Conservation (phyloP, 2,888 invertebrate species). For the Xestia c-nigrum region DNA sequence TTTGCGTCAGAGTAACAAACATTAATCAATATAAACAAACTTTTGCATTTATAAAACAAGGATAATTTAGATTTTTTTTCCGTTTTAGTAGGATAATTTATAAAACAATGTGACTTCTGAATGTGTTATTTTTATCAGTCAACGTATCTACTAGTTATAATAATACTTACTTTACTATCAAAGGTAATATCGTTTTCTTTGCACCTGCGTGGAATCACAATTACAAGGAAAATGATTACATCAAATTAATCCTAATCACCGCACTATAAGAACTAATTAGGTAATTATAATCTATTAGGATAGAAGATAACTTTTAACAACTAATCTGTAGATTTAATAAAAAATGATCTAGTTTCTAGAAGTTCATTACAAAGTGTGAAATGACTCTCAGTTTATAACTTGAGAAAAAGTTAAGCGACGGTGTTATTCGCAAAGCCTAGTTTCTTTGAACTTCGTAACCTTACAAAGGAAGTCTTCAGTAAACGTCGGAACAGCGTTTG, state of each 20-base stretch:
- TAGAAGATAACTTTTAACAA: neutral
- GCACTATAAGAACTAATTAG: neutral
- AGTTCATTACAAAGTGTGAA: slow-evolving; percentile 38
- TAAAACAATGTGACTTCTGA: neutral
- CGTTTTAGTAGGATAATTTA: neutral
- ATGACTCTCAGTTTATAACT: slow-evolving; percentile 32
- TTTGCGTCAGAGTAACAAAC: too few relatives aligned
- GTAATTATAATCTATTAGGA: neutral
- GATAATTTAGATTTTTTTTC: too few relatives aligned
- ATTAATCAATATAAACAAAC: too few relatives aligned
- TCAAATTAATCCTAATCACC: slow-evolving; percentile 10
- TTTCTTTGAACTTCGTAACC: slow-evolving; percentile 34
- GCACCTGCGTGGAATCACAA: slow-evolving; percentile 4
- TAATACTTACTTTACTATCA: neutral
- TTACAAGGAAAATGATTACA: slow-evolving; percentile 12
- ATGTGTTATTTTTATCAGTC: neutral
- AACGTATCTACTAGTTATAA: neutral
- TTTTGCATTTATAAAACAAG: too few relatives aligned
- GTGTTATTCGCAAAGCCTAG: slow-evolving; percentile 37
- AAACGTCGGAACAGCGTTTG: slow-evolving; percentile 28
- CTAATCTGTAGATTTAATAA: neutral
- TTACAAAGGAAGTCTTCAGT: slow-evolving; percentile 36
- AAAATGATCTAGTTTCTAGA: neutral
- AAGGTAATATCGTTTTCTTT: slow-evolving; percentile 1
- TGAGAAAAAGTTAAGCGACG: slow-evolving; percentile 37